These are phyloP conservation scores for Ridgeia piscesae DNA, from an alignment of 1,140 invertebrate species.

Conservation along the genomic window DNA sequence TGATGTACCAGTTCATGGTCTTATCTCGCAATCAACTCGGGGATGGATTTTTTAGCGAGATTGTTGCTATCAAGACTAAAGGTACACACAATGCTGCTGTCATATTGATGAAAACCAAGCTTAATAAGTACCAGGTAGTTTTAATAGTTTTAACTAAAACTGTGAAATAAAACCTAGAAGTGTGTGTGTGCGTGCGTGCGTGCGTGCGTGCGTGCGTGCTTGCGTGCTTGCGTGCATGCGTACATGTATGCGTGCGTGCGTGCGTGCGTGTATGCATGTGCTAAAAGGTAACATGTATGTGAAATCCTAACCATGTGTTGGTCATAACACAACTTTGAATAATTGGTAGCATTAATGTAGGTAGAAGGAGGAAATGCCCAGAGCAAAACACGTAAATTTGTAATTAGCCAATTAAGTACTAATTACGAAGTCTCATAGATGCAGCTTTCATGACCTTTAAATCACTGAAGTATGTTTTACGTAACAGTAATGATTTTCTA, in stretches of 20 bases:
- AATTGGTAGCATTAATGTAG: background rate
- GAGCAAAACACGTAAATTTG: background rate
- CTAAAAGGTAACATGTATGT: background rate
- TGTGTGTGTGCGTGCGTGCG: too few relatives aligned
- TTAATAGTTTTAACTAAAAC: background rate
- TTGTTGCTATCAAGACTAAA: slow-evolving; percentile 84
- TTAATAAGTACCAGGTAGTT: background rate
- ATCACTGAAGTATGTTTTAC: background rate
- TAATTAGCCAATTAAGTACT: background rate
- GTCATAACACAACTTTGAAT: background rate
- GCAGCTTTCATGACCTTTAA: background rate
- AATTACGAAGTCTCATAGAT: background rate
- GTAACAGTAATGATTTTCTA: background rate
- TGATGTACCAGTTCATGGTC: slow-evolving; percentile 94
- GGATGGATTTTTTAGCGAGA: slow-evolving; percentile 91
- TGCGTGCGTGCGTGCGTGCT: too few relatives aligned
- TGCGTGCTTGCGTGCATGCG: too few relatives aligned
- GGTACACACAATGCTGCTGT: slow-evolving; percentile 65
- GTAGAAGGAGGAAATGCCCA: background rate
- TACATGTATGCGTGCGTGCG: too few relatives aligned
- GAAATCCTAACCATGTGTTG: background rate
- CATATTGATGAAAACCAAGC: background rate
- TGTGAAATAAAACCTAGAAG: background rate
- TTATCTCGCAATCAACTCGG: slow-evolving; percentile 90
- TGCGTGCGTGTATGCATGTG: too few relatives aligned